Percentiles rank a stretch among this genome's conserved stretches.
Evolutionary conservation across 2,888 invertebrate species (phyloP).

Genomic region (Agriopis aurantiaria): DNA sequence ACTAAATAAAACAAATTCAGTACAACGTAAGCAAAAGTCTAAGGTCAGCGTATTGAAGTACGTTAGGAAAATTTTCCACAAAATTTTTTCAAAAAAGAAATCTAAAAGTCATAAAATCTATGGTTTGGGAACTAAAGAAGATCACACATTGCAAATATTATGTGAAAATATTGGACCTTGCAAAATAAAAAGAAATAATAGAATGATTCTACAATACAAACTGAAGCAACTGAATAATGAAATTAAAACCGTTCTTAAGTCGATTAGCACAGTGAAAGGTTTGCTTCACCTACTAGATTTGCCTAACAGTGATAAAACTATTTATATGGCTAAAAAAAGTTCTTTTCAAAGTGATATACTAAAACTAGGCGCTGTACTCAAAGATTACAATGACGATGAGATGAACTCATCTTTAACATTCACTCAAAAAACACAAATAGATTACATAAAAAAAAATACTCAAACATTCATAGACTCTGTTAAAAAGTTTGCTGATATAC

Average conservation of each 20-base stretch:
- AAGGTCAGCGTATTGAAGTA: conserved; percentile 54
- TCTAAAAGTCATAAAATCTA: conserved; percentile 37
- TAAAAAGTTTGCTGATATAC: conserved; percentile 63
- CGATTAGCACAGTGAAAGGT: conserved; percentile 68
- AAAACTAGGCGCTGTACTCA: conserved; percentile 63
- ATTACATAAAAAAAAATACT: conserved; percentile 66
- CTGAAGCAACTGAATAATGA: conserved; percentile 62
- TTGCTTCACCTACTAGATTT: conserved; percentile 58
- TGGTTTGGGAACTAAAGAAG: conserved; percentile 48
- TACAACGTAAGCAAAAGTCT: conserved; percentile 48
- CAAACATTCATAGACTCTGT: conserved; percentile 65
- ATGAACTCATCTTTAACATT: conserved; percentile 48
- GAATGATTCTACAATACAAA: conserved; percentile 56
- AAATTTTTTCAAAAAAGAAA: conserved; percentile 54
- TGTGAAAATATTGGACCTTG: conserved; percentile 66
- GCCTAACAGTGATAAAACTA: conserved; percentile 35
- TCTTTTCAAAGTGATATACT: conserved; percentile 51
- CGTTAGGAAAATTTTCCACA: conserved; percentile 64
- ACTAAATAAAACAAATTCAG: conserved; percentile 40
- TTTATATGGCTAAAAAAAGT: conserved; percentile 29
- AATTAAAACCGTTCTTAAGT: conserved; percentile 63
- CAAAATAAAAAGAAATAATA: conserved; percentile 52
- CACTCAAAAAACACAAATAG: conserved; percentile 60
- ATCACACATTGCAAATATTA: conserved; percentile 58
- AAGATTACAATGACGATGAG: conserved; percentile 45